Conservation (phyloP, 2,888 invertebrate genomes). For the Acronicta leporina region DNA sequence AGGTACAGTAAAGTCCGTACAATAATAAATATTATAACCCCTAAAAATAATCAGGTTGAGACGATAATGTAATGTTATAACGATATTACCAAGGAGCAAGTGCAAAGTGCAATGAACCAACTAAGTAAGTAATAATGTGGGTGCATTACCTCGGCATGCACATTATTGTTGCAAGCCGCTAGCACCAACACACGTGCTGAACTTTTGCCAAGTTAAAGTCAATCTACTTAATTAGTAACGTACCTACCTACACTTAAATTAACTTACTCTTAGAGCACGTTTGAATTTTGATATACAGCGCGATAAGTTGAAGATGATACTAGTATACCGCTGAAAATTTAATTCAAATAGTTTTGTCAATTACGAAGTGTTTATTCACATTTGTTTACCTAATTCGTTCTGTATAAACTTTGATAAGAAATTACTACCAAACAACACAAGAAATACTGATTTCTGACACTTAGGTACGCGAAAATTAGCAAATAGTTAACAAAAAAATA, state of each 20-base stretch:
- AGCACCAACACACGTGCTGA: background rate
- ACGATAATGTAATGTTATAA: background rate
- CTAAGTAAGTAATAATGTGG: background rate
- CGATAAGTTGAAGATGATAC: too few relatives aligned
- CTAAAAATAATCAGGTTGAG: background rate
- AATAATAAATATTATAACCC: too few relatives aligned
- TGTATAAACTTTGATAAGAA: background rate
- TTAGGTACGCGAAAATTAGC: too few relatives aligned
- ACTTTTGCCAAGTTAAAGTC: conserved; percentile 22
- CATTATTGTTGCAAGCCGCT: conserved; percentile 9
- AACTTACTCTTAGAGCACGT: conserved; percentile 12
- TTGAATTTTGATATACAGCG: conserved; percentile 2
- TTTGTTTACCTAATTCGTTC: conserved; percentile 8
- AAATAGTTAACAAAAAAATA: too few relatives aligned
- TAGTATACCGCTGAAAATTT: too few relatives aligned
- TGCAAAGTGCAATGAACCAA: background rate
- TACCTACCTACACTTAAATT: conserved; percentile 6
- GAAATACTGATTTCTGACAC: too few relatives aligned
- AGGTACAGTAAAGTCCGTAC: too few relatives aligned
- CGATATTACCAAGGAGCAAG: background rate
- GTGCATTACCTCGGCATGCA: background rate
- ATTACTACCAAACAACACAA: background rate
- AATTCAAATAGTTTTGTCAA: background rate
- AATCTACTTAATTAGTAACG: conserved; percentile 38
- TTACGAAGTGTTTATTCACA: background rate